Evolutionary conservation across 2,797 vertebrate genomes (phyloP), one percentile per base, ranked within the genome.

Genomic region (Rhinatrema bivittatum): DNA sequence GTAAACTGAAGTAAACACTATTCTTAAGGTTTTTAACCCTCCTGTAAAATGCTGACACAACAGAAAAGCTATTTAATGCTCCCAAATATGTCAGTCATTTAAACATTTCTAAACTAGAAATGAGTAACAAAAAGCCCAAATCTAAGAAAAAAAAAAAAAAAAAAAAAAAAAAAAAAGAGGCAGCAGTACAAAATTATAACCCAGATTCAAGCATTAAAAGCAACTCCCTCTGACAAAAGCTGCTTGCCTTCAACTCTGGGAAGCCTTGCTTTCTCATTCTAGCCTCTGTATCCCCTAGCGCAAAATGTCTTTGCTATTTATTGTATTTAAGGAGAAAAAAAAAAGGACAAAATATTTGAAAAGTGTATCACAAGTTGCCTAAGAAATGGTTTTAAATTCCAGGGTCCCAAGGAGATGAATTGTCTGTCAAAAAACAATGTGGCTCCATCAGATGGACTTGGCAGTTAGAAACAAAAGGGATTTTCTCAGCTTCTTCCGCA

Each of bases 401-500:
- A 65, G 62, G 81, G 76, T 56, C 61, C 72, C 76, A 72, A 73
- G 73, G 80, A 84, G 80, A 83, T 76, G 66, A 84, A 79, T 74
- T 82, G 74, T 72, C 71, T 86, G 78, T 79, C 79, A 86, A 60
- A 79, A 74, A 85, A 86, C 79, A 85, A 82, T 76, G 73, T 1
- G 12, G 67, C 71, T 76, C 77, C 72, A 76, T 87, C 68, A 87
- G 76, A 84, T 71, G 68, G 77, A 78, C 55, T 65, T 80, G 75
- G 76, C 78, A 85, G 58, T 76, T 77, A 78, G 79, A 83, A 84
- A 86, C 70, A 84, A 78, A 74, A 77, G 47, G 60, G 68, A 76
- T 77, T 73, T 78, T 82, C 78, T 73, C 66, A 78, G 70, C 70
- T 76, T 81, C n/a, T 83, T 79, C 63, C 73, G 70, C 67, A 74